Percentiles rank a stretch among this genome's conserved stretches.
Conservation (phyloP, 2,797 vertebrate genomes). For the Microhierax caerulescens region DNA sequence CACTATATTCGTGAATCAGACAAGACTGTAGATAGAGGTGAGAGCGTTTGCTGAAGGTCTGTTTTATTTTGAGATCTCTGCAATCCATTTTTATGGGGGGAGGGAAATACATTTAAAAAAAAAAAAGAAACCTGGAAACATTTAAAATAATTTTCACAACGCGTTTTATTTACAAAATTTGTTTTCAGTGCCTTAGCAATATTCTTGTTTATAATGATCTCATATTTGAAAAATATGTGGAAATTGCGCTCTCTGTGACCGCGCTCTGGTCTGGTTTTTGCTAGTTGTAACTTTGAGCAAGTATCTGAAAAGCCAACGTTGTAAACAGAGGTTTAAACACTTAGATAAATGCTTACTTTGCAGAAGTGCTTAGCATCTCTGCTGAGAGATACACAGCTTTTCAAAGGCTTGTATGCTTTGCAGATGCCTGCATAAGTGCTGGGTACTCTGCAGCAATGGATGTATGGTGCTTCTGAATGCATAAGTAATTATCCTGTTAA, state of each 20-base stretch:
- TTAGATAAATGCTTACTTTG: neutral
- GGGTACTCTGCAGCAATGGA: neutral
- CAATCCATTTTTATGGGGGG: neutral
- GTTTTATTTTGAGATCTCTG: slow-evolving; percentile 31
- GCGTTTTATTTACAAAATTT: neutral
- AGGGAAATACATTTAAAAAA: neutral
- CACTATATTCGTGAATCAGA: slow-evolving; percentile 40
- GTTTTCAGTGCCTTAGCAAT: neutral
- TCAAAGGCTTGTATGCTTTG: neutral
- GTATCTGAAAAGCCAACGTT: neutral
- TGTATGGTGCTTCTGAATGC: neutral
- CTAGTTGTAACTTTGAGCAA: neutral
- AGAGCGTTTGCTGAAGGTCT: slow-evolving; percentile 22
- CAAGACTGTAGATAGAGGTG: slow-evolving; percentile 2
- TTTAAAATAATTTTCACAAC: neutral
- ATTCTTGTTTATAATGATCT: neutral
- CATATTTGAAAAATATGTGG: neutral
- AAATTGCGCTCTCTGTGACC: neutral
- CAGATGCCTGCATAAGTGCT: neutral
- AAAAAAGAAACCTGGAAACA: neutral
- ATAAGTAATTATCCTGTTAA: neutral
- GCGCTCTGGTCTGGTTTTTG: neutral
- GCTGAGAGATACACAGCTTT: neutral
- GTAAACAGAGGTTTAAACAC: neutral
- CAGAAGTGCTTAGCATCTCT: neutral